These are phyloP conservation scores for Nemoura dubitans DNA, from an alignment of 2,888 invertebrate species.

Conservation along the genomic window DNA sequence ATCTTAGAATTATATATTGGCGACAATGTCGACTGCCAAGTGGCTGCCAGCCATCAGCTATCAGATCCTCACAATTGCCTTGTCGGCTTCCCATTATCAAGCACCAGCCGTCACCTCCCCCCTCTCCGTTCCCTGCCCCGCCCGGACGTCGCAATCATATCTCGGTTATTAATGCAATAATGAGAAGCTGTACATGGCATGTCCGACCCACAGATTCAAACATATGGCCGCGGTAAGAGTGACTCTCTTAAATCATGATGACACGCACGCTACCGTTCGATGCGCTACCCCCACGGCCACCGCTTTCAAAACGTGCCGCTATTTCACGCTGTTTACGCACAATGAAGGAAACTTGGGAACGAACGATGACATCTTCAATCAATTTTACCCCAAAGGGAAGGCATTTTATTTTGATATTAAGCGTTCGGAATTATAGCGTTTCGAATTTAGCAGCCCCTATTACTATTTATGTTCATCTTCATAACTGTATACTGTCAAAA, in stretches of 20 bases:
- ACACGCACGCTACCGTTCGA: not conserved
- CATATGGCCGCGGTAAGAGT: not conserved
- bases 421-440: not conserved
- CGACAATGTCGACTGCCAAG: not conserved
- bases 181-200: constrained; percentile 19
- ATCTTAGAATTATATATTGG: not conserved
- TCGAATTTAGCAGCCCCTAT: not conserved
- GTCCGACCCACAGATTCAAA: not conserved
- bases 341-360: no score
- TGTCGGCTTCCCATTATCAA: not conserved
- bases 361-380: not conserved
- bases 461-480: not conserved
- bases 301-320: not conserved
- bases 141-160: constrained; percentile 12
- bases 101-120: not conserved
- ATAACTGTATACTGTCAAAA: not conserved
- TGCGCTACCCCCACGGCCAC: not conserved
- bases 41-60: not conserved
- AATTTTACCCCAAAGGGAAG: not conserved
- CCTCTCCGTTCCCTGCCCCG: not conserved
- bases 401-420: not conserved
- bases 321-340: no score
- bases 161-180: constrained; percentile 17
- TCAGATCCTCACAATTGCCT: not conserved
- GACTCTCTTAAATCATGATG: not conserved